These are phyloP conservation scores for Myotis lucifugus DNA, from an alignment of 2,113 vertebrate genomes.

Conservation along the genomic window DNA sequence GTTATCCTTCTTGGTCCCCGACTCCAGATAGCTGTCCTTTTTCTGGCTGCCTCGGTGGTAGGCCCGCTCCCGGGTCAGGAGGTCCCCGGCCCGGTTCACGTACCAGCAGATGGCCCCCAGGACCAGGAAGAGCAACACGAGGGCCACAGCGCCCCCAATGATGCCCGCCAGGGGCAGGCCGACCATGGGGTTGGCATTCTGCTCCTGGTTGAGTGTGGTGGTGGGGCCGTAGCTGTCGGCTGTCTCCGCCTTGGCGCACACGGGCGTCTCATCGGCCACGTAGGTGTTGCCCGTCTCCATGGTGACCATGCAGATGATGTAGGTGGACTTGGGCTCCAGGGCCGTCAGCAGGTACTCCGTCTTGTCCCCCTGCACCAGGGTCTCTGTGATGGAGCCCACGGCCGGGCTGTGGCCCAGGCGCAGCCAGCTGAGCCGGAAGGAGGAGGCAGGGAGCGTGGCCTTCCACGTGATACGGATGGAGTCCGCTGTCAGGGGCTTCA, in stretches of 20 bases:
- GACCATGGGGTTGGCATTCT: slow-evolving; percentile 83
- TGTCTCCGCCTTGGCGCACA: slow-evolving; percentile 94
- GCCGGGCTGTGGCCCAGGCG: slow-evolving; percentile 89
- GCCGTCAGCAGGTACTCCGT: slow-evolving; percentile 93
- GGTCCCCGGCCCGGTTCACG: slow-evolving; percentile 86
- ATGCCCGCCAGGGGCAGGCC: slow-evolving; percentile 91
- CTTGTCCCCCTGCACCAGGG: slow-evolving; percentile 92
- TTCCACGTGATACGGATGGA: slow-evolving; percentile 94
- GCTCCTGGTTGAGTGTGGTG: slow-evolving; percentile 87
- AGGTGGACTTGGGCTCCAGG: slow-evolving; percentile 92
- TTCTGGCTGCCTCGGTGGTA: slow-evolving; percentile 88
- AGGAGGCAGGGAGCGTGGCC: slow-evolving; percentile 88
- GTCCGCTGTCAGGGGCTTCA: slow-evolving; percentile 92
- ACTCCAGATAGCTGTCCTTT: slow-evolving; percentile 93
- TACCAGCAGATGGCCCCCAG: slow-evolving; percentile 93
- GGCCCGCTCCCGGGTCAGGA: slow-evolving; percentile 88
- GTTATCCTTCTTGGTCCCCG: slow-evolving; percentile 96
- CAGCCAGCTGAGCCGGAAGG: slow-evolving; percentile 94
- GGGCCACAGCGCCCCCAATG: slow-evolving; percentile 90
- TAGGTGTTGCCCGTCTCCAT: slow-evolving; percentile 87
- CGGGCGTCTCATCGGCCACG: slow-evolving; percentile 88
- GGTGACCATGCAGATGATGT: slow-evolving; percentile 94
- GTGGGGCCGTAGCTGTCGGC: slow-evolving; percentile 83
- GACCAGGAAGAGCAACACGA: slow-evolving; percentile 91
- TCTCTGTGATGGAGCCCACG: slow-evolving; percentile 95